phyloP scores from a whole-genome alignment of 1,140 invertebrate species.

The Holotrichia oblita region DNA sequence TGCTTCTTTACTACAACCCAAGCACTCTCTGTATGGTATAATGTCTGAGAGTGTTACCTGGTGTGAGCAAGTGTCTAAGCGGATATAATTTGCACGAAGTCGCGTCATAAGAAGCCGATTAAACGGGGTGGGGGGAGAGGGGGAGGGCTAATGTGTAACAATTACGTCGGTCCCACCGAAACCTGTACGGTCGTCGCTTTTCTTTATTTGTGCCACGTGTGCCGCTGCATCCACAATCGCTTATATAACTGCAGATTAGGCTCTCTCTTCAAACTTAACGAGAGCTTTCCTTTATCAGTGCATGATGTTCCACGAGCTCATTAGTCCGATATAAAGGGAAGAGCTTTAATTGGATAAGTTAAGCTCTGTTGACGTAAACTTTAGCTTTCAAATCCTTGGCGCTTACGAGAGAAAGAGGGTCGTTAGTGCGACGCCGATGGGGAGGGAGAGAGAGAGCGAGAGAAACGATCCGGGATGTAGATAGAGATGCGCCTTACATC shows the following conservation, averaged over 20 bases:
- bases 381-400: conserved; percentile 49
- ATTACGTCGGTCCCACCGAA: no score
- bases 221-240: conserved; percentile 44
- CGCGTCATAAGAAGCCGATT: no score
- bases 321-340: conserved; percentile 52
- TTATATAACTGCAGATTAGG: conserved; percentile 51
- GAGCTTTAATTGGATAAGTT: conserved; percentile 53
- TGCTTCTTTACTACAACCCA: no score
- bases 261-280: conserved; percentile 52
- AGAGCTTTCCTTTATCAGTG: conserved; percentile 55
- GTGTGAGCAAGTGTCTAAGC: no score
- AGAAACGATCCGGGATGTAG: not conserved
- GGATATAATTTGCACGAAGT: no score
- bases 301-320: conserved; percentile 53
- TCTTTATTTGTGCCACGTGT: conserved; percentile 40
- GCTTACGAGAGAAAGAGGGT: not conserved
- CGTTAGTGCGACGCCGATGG: not conserved
- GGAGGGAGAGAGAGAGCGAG: not conserved
- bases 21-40: no score
- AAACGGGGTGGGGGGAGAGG: no score
- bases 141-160: no score
- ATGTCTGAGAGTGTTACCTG: no score
- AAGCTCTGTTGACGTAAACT: conserved; percentile 51
- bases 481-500: not conserved
- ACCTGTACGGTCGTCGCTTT: no score